These are phyloP conservation scores for Octopus sinensis DNA, from an alignment of 1,140 invertebrate species.

Conservation along the genomic window DNA sequence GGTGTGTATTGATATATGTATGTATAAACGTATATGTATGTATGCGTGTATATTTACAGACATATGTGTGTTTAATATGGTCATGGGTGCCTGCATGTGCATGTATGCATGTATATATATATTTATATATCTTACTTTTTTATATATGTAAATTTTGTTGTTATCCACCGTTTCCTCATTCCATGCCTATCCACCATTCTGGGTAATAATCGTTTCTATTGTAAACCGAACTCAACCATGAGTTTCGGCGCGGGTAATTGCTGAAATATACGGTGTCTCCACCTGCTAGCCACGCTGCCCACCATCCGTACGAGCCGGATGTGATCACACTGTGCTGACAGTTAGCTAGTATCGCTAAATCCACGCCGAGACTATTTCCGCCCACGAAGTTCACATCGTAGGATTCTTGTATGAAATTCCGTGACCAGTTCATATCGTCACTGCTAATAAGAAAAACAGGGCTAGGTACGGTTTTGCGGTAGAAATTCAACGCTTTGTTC, in stretches of 20 bases:
- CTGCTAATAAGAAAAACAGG: constrained; percentile 36
- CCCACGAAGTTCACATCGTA: constrained; percentile 25
- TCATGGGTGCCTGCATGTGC: no score
- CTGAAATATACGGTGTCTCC: constrained; percentile 42
- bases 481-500: constrained; percentile 30
- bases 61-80: no score
- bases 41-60: no score
- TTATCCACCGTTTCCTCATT: neutral
- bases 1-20: no score
- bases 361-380: constrained; percentile 35
- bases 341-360: constrained; percentile 38
- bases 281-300: constrained; percentile 42
- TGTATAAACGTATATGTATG: no score
- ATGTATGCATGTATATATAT: no score
- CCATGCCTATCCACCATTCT: constrained; percentile 34
- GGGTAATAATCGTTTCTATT: constrained; percentile 35
- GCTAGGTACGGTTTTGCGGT: constrained; percentile 25
- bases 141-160: neutral
- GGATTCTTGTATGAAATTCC: constrained; percentile 20
- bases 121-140: no score
- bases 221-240: constrained; percentile 24
- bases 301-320: constrained; percentile 47
- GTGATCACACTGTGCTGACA: constrained; percentile 46
- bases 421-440: constrained; percentile 39
- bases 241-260: constrained; percentile 26